Base-by-base conservation (phyloP, 2,797 vertebrate species). In the Centroberyx gerrardi region DNA sequence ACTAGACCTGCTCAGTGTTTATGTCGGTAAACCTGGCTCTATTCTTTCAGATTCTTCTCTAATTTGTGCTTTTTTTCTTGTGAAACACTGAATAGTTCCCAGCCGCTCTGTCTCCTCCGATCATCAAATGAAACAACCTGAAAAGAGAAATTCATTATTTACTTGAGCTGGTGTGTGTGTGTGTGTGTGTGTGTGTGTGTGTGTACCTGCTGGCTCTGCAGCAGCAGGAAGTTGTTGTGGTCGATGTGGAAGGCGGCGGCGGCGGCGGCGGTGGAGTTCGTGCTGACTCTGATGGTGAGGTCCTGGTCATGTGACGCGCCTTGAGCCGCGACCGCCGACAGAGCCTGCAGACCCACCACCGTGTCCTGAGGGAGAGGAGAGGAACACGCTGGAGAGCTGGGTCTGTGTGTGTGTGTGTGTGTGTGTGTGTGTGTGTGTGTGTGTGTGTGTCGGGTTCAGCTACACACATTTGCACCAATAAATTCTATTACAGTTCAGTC, bases 291-390 rank as follows among this genome's bases (percentile, higher is more conserved):
- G 81, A 98, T 42, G 28, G 22, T 80, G 61, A 97, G 85, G 67
- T 93, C 46, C 42, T 90, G 80, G 60, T 81, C 76, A 2, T 84
- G 49, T 0, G 82, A 38, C 1, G 40, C 61, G 42, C 82, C 88
- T 1, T 91, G 76, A 31, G 84, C 78, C 1, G 95, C 94, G 4
- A 94, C 96, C 1, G 87, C 74, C 29, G 96, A 95, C 76, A 97
- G 78, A 15, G 97, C 97, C 74, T 97, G 96, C 61, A 98, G 90
- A 46, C 96, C 97, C 79, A 98, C 90, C 27, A 98, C 80, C 0
- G 97, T 97, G 83, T 98, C 97, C 98, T 98, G 93, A 31, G 62
- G 38, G 65, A 79, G 49, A 68, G 54, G 44, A 38, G 10, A 0
- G 46, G 27, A 27, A 18, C 29, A 28, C 15, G 9, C 6, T 52